Evolutionary conservation across 2,113 vertebrate genomes (phyloP).

Genomic region (Dasyprocta punctata): DNA sequence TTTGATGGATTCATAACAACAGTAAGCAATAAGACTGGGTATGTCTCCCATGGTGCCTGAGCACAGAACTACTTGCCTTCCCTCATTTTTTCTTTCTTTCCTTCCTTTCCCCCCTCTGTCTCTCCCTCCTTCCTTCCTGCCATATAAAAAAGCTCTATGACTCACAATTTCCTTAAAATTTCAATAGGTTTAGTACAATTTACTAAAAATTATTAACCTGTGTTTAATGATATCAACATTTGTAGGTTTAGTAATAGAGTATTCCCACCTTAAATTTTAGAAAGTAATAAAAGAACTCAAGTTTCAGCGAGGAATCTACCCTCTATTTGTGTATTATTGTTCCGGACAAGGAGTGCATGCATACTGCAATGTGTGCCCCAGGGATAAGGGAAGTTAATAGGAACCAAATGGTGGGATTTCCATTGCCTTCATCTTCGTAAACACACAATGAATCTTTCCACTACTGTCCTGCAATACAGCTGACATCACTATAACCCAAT

Average conservation of each 20-base stretch:
- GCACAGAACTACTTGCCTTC: not conserved
- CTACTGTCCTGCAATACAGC: not conserved
- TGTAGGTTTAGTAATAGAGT: not conserved
- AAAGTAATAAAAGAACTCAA: not conserved
- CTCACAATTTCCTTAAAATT: not conserved
- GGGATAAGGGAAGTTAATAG: not conserved
- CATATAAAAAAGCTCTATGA: not conserved
- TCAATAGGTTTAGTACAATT: not conserved
- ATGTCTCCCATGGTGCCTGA: not conserved
- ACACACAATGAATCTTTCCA: not conserved
- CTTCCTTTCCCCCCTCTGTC: not conserved
- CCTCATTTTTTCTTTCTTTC: no score
- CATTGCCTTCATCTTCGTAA: not conserved
- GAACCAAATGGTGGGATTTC: not conserved
- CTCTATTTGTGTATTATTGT: not conserved
- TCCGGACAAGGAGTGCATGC: not conserved
- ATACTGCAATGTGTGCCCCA: not conserved
- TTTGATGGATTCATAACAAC: not conserved
- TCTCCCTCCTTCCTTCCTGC: not conserved
- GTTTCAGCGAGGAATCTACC: not conserved
- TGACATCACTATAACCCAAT: not conserved
- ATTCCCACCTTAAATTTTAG: not conserved
- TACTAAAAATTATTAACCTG: not conserved
- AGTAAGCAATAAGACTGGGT: not conserved
- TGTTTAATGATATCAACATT: not conserved